Percentiles rank a stretch among this genome's conserved stretches.
Conservation (phyloP, 92 coral and sea anemone genomes). For the Actinostola sp. region DNA sequence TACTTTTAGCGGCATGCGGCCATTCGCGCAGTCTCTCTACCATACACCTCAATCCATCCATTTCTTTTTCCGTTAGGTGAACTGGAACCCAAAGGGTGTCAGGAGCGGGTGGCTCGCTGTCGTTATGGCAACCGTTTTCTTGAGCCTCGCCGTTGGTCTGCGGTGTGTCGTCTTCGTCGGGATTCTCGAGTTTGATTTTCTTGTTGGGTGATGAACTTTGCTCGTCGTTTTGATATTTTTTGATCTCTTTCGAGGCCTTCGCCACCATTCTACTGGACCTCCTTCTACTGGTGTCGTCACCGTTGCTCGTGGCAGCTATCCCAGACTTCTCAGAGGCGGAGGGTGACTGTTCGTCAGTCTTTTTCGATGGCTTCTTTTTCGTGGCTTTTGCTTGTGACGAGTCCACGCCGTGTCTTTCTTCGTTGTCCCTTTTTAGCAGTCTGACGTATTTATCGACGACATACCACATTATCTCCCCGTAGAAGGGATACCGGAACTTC, state of each 20-base stretch:
- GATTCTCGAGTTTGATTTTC: constrained; percentile 28
- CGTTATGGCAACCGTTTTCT: constrained; percentile 49
- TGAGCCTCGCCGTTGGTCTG: constrained; percentile 38
- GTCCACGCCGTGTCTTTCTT: constrained; percentile 36
- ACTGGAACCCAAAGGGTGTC: constrained; percentile 85
- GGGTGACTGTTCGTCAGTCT: constrained; percentile 4
- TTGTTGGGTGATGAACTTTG: constrained; percentile 9
- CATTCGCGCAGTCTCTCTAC: constrained; percentile 74
- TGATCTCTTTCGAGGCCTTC: constrained; percentile 56
- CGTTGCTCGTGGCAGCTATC: constrained; percentile 4
- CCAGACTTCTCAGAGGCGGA: constrained; percentile 23
- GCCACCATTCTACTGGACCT: constrained; percentile 75
- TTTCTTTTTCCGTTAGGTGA: constrained; percentile 73
- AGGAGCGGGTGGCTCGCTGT: constrained; percentile 33
- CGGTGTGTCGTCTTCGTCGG: constrained; percentile 34
- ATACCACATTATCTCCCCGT: constrained; percentile 94
- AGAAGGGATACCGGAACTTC: constrained; percentile 93
- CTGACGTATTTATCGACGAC: constrained; percentile 80
- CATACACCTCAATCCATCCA: constrained; percentile 62
- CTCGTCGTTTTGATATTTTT: constrained; percentile 24
- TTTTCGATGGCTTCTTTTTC: constrained; percentile 7
- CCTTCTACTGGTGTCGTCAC: constrained; percentile 44
- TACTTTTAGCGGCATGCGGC: constrained; percentile 76
- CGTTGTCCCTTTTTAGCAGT: constrained; percentile 60
- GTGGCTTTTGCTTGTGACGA: constrained; percentile 11